Evolutionary conservation across 2,797 vertebrate genomes (phyloP).

Genomic region (Typhlichthys subterraneus): DNA sequence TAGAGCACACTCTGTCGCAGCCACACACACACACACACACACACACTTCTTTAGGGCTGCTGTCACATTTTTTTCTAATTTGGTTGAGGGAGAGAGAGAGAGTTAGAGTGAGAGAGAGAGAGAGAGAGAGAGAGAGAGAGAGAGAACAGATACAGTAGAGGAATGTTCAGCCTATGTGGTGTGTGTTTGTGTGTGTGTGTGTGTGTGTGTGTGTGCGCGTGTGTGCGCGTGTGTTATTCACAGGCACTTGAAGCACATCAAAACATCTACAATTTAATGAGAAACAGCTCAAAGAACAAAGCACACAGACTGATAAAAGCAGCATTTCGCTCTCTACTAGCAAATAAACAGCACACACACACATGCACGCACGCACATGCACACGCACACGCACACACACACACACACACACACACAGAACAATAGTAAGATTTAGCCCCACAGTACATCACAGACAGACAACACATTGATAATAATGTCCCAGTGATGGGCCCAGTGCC

Average conservation of each 20-base stretch:
- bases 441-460: slow-evolving; percentile 9
- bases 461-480: slow-evolving; percentile 33
- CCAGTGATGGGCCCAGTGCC: slow-evolving; percentile 50
- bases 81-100: slow-evolving; percentile 12
- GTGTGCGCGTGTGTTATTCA: slow-evolving; percentile 27
- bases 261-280: slow-evolving; percentile 59
- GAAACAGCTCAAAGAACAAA: slow-evolving; percentile 59
- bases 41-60: slow-evolving; percentile 39
- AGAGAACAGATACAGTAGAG: slow-evolving; percentile 31
- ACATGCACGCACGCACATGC: too few relatives aligned
- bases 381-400: neutral
- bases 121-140: slow-evolving; percentile 5
- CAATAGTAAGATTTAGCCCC: slow-evolving; percentile 38
- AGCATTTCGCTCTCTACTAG: neutral
- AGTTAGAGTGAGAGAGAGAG: neutral
- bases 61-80: slow-evolving; percentile 61
- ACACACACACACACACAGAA: neutral
- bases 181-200: slow-evolving; percentile 21
- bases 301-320: slow-evolving; percentile 27
- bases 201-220: slow-evolving; percentile 30
- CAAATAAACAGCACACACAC: neutral
- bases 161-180: slow-evolving; percentile 3
- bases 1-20: slow-evolving; percentile 34
- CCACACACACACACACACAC: slow-evolving; percentile 7
- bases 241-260: slow-evolving; percentile 61